phyloP scores from a whole-genome alignment of 2,113 vertebrate genomes.

The Prochilodus magdalenae region DNA sequence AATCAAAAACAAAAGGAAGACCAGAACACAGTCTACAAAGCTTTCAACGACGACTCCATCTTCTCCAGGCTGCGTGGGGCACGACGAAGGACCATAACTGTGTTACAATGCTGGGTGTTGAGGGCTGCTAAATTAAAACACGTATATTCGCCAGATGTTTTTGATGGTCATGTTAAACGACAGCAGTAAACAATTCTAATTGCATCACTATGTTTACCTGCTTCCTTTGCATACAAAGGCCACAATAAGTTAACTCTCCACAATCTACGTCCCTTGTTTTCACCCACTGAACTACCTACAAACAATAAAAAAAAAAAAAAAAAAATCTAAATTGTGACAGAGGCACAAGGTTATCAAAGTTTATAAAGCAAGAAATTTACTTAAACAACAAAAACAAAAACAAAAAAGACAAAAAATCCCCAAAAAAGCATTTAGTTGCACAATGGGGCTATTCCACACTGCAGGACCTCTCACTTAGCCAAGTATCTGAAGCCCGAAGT shows the following conservation, averaged over 20 bases:
- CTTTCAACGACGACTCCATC: not conserved
- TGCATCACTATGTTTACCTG: not conserved
- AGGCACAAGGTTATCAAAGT: not conserved
- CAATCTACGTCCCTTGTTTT: constrained; percentile 38
- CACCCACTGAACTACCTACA: not conserved
- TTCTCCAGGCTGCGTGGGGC: not conserved
- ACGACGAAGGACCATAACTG: too few species aligned
- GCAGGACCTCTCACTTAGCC: too few species aligned
- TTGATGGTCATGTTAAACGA: not conserved
- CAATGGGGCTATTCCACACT: too few species aligned
- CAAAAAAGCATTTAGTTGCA: not conserved
- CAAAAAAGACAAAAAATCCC: too few species aligned
- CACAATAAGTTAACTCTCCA: constrained; percentile 45
- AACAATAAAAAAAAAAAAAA: too few species aligned
- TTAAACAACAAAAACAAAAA: not conserved
- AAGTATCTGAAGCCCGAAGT: too few species aligned
- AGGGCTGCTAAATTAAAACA: not conserved
- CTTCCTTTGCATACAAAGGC: constrained; percentile 22
- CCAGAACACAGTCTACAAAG: not conserved
- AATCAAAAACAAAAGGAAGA: not conserved
- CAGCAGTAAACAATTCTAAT: not conserved
- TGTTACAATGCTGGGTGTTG: not conserved
- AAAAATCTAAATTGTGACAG: constrained; percentile 22
- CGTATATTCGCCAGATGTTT: not conserved
- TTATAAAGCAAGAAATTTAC: not conserved